These are phyloP conservation scores for Linnaemya tessellans DNA, from an alignment of 2,888 invertebrate genomes.

Conservation along the genomic window DNA sequence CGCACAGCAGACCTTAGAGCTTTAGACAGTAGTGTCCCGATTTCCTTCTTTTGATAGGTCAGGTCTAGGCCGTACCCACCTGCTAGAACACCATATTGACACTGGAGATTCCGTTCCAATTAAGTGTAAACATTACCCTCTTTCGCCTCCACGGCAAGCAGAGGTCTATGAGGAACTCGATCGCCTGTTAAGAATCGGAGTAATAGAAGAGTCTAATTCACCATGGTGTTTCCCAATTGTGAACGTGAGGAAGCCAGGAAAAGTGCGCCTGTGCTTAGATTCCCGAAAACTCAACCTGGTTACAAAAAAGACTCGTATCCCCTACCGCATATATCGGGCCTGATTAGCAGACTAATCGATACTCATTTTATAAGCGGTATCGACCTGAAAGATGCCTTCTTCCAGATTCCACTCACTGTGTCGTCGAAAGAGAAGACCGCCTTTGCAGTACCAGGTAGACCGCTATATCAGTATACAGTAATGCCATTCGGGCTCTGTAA, in stretches of 20 bases:
- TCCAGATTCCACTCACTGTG: not conserved
- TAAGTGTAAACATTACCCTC: not conserved
- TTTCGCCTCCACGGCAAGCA: too few species aligned
- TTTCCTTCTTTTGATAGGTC: not conserved
- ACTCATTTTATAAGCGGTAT: not conserved
- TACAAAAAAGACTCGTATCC: not conserved
- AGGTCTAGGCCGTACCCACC: not conserved
- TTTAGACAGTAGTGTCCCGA: too few species aligned
- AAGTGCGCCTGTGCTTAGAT: not conserved
- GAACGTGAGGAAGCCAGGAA: not conserved
- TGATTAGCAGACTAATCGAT: not conserved
- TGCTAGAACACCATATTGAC: not conserved
- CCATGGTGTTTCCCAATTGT: not conserved
- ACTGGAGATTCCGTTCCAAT: not conserved
- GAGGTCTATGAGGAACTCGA: not conserved
- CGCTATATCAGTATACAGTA: not conserved
- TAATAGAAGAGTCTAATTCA: not conserved
- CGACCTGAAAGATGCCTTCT: not conserved
- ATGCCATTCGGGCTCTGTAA: not conserved
- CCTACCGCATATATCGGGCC: not conserved
- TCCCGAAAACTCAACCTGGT: not conserved
- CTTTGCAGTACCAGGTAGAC: too few species aligned
- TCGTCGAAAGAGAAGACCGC: not conserved
- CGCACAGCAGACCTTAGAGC: not conserved
- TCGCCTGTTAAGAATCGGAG: not conserved